Base-by-base conservation (phyloP, 2,113 vertebrate genomes). In the Candoia aspera region DNA sequence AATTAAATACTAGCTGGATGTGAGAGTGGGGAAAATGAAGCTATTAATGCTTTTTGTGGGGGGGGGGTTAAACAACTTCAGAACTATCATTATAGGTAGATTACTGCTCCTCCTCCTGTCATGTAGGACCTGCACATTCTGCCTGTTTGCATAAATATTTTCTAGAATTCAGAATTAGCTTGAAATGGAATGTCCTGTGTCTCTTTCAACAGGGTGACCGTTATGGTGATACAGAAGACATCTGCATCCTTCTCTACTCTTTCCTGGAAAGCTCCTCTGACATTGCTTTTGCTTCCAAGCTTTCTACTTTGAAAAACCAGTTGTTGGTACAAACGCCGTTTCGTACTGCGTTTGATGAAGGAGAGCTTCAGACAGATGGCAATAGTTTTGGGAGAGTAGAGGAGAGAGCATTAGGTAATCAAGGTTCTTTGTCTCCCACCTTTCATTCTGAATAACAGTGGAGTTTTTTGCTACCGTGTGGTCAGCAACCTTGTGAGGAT, bases 281-380 rank as follows among this genome's bases (percentile, higher is more conserved):
- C 85, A 88, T 11, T 0, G 26, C 19, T 4, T 97, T 97, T 94
- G 87, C 0, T 3, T n/a, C 58, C 0, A 95, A 97, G 11, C 96
- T 98, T 93, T 23, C 88, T 33, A n/a, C 0, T 1, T 83, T 98
- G 94, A 86, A 93, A 33, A 90, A 0, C 0, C 90, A 94, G 0
- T 59, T 90, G 24, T 0, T 33, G 0, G 0, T 26, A 15, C 0
- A 26, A 4, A 3, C 0, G 1, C 6, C 0, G 0, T 1, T 0
- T 4, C 4, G 1, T 10, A 29, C 4, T 0, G 90, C 90, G 2
- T 6, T 4, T 0, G 90, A 93, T 0, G 42, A 96, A 0, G 60
- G 90, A 0, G 97, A 97, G 12, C 97, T 98, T 12, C 97, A 98
- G 95, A 98, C 97, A 0, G 98, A 98, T 0, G 98, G 98, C 85